A percentile compares a stretch with the other conserved stretches of the same genome.
These are phyloP conservation scores for Drosophila melanica DNA, from an alignment of 1,140 invertebrate species.

Conservation along the genomic window DNA sequence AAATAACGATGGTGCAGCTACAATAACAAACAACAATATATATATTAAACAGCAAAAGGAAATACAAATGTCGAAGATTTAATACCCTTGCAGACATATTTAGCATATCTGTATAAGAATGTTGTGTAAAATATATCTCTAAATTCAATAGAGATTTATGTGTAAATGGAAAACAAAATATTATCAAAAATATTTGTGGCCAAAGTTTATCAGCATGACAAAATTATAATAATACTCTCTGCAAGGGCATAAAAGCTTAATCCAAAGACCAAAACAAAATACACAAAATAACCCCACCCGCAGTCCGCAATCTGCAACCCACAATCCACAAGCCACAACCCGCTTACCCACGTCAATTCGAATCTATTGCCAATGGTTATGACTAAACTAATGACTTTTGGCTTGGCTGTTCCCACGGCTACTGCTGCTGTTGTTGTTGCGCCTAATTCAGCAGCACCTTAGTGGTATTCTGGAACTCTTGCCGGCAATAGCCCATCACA, in stretches of 20 bases:
- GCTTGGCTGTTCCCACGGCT: slow-evolving; percentile 18
- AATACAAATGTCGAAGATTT: not conserved
- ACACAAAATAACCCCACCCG: slow-evolving; percentile 3
- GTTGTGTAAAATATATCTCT: no score
- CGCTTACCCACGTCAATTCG: slow-evolving; percentile 27
- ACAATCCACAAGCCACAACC: slow-evolving; percentile 2
- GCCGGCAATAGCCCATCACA: slow-evolving; percentile 81
- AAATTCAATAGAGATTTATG: no score
- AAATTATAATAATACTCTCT: not conserved
- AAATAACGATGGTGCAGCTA: not conserved
- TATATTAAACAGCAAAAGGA: not conserved
- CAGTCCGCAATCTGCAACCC: not conserved
- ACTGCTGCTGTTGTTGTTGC: not conserved
- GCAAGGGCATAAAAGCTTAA: slow-evolving; percentile 1
- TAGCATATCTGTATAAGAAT: not conserved
- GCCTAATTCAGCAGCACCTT: slow-evolving; percentile 47
- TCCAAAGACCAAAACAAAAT: not conserved
- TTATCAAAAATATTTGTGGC: not conserved
- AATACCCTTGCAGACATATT: slow-evolving; percentile 2
- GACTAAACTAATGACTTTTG: slow-evolving; percentile 53
- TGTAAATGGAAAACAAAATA: no score
- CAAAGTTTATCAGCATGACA: not conserved
- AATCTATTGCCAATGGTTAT: slow-evolving; percentile 42
- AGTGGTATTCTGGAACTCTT: slow-evolving; percentile 67
- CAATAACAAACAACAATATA: not conserved